Evolutionary conservation across 1,140 invertebrate genomes (phyloP).

Genomic region (Adoxophyes honmai): DNA sequence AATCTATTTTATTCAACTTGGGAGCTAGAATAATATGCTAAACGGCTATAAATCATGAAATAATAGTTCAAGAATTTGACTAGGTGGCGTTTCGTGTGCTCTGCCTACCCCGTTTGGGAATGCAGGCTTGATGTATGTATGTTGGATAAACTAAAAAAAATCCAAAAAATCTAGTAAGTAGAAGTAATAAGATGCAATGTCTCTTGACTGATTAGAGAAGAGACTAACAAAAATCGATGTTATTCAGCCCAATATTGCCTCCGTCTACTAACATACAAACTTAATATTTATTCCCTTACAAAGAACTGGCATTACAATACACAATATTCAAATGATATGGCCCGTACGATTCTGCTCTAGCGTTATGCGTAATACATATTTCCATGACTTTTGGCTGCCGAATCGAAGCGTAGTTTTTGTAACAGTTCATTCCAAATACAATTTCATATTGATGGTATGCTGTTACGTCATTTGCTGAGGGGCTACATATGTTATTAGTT

Average conservation of each 20-base stretch:
- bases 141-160: too few relatives aligned
- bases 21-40: too few relatives aligned
- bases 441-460: background rate
- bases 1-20: too few relatives aligned
- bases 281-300: background rate
- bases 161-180: too few relatives aligned
- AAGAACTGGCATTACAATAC: background rate
- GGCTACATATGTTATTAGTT: background rate
- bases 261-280: background rate
- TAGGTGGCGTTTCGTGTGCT: too few relatives aligned
- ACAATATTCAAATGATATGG: constrained; percentile 9
- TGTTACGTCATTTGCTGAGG: background rate
- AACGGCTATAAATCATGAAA: too few relatives aligned
- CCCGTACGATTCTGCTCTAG: background rate
- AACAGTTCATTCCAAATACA: background rate
- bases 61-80: too few relatives aligned
- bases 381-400: background rate
- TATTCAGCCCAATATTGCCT: background rate
- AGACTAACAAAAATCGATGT: background rate
- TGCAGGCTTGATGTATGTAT: too few relatives aligned
- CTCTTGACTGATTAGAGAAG: background rate
- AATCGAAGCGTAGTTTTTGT: background rate
- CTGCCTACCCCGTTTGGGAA: too few relatives aligned
- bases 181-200: background rate
- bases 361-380: background rate